A percentile compares a stretch with the other conserved stretches of the same genome.
Conservation (phyloP, 2,797 vertebrate genomes). For the Buceros bicornis region DNA sequence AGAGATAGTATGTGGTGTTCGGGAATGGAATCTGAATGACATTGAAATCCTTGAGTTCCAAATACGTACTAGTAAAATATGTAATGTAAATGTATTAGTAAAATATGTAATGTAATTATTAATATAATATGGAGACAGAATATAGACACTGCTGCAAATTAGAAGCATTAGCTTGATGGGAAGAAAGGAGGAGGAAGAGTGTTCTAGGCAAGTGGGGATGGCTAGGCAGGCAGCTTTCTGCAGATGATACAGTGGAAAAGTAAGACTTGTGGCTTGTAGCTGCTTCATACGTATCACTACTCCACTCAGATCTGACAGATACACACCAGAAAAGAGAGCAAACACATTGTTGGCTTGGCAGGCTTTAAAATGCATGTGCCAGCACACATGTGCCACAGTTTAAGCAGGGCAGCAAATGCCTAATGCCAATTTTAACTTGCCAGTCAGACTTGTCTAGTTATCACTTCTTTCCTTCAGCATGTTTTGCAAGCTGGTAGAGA, state of each 20-base stretch:
- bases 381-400: constrained; percentile 3
- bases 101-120: no score
- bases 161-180: neutral
- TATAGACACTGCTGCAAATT: neutral
- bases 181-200: neutral
- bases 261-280: neutral
- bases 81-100: no score
- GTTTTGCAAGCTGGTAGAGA: neutral
- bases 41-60: neutral
- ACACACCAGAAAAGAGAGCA: neutral
- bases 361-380: neutral
- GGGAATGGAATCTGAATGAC: neutral
- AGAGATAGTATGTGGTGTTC: neutral
- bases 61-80: neutral
- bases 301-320: neutral
- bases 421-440: constrained; percentile 33
- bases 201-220: neutral
- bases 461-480: constrained; percentile 6
- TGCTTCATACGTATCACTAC: neutral
- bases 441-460: constrained; percentile 20
- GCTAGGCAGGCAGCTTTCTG: neutral
- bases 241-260: neutral
- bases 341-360: constrained; percentile 7
- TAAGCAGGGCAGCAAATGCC: constrained; percentile 32
- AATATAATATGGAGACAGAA: neutral